These are phyloP conservation scores for Triplophysa rosa DNA, from an alignment of 2,113 vertebrate genomes.

Conservation along the genomic window DNA sequence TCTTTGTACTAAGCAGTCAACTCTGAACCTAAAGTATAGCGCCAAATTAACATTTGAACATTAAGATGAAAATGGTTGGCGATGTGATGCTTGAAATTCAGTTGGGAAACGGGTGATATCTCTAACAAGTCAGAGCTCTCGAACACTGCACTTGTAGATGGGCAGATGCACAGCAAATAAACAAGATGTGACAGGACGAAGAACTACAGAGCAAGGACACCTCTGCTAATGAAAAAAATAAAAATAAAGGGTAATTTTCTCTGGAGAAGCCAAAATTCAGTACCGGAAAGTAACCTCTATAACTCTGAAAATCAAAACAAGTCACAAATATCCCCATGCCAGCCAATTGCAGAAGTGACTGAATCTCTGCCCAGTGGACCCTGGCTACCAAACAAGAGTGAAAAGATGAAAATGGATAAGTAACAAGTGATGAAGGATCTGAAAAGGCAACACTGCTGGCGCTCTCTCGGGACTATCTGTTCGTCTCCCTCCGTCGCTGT, in stretches of 20 bases:
- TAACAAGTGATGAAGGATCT: slow-evolving; percentile 73
- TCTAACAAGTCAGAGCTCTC: background rate
- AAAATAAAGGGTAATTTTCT: slow-evolving; percentile 42
- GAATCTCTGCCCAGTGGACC: slow-evolving; percentile 60
- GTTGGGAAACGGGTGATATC: background rate
- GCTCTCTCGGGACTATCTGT: slow-evolving; percentile 65
- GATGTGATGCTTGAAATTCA: background rate
- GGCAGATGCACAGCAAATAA: slow-evolving; percentile 45
- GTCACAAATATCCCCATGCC: slow-evolving; percentile 29
- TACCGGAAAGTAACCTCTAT: slow-evolving; percentile 66
- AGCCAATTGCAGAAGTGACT: slow-evolving; percentile 39
- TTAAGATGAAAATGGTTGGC: background rate
- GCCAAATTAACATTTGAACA: background rate
- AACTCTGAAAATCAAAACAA: slow-evolving; percentile 45
- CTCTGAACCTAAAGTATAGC: slow-evolving; percentile 1
- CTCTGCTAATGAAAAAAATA: background rate
- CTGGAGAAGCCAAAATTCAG: slow-evolving; percentile 61
- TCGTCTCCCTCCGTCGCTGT: slow-evolving; percentile 54
- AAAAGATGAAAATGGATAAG: slow-evolving; percentile 68
- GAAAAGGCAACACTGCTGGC: slow-evolving; percentile 81
- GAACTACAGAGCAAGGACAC: slow-evolving; percentile 38
- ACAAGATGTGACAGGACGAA: slow-evolving; percentile 52
- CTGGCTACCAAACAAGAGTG: slow-evolving; percentile 65
- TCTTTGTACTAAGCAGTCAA: background rate
- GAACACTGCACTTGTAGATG: slow-evolving; percentile 60